Base-by-base conservation (phyloP, 1,140 invertebrate genomes). In the Hypsibius dujardini region DNA sequence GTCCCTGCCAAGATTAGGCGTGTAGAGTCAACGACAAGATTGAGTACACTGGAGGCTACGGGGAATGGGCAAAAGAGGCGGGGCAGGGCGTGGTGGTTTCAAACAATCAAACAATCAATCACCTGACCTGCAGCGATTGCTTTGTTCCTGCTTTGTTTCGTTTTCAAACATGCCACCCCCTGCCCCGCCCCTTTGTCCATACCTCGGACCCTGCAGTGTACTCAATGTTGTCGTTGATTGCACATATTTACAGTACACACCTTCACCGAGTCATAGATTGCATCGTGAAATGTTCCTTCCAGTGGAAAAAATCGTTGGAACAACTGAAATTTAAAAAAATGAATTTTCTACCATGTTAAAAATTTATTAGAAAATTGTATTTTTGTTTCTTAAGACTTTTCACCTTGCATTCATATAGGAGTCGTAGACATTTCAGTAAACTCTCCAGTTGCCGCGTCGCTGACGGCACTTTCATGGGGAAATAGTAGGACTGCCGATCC, bases 281-380 rank as follows among this genome's bases (percentile, higher is more conserved):
- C 62, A 67, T 12, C 7, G 62, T 67, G 12, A 12, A 67, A 15
- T 7, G 12, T 67, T 12, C 45, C 62, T 3, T 67, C 62, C 62
- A 67, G 42, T 12, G 62, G 62, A 45, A 67, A 67, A 42, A 67
- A 67, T 12, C 62, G 62, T 67, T 67, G 12, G 62, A 67, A 67
- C 12, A 67, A 42, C 62, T 67, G 42, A 12, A 56, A 56, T n/a
- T 12, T 56, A 56, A 67, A 15, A 56, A 56, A 56, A 56, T 56
- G 50, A n/a, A 12, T 12, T 56, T 12, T 56, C 7, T 56, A 12
- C 28, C 28, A 28, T 56, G 50, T 7, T 56, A n/a, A 56, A 12
- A 12, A 56, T 56, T 56, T 56, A n/a, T 56, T 56, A 56, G n/a
- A 7, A n/a, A 56, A 56, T 12, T 12, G n/a, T 56, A 56, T 56